A percentile compares a stretch with the other conserved stretches of the same genome.
Conservation (phyloP, 2,888 invertebrate genomes). For the Thymelicus acteon region DNA sequence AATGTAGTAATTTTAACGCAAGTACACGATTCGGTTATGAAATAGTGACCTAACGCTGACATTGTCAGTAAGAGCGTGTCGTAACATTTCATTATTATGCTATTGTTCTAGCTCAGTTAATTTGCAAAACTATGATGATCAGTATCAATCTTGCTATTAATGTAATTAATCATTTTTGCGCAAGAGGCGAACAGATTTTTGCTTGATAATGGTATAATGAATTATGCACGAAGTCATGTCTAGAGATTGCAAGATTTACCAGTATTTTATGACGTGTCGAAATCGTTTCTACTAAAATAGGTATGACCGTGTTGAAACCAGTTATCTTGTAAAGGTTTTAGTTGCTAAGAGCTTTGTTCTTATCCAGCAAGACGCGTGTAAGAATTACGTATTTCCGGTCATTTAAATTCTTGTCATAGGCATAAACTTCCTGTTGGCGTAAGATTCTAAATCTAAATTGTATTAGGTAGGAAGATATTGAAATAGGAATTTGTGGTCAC, state of each 20-base stretch:
- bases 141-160: slow-evolving; percentile 33
- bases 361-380: slow-evolving; percentile 4
- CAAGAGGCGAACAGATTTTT: slow-evolving; percentile 31
- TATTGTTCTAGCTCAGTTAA: slow-evolving; percentile 34
- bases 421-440: slow-evolving; percentile 8
- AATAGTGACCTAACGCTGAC: slow-evolving; percentile 43
- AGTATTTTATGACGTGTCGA: slow-evolving; percentile 20
- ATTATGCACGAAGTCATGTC: slow-evolving; percentile 33
- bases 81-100: slow-evolving; percentile 32
- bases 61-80: slow-evolving; percentile 28
- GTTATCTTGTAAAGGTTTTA: slow-evolving; percentile 3
- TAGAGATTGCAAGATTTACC: slow-evolving; percentile 17
- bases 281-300: slow-evolving; percentile 15
- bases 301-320: background rate
- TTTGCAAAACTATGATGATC: slow-evolving; percentile 29
- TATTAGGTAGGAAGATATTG: background rate
- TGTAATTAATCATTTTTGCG: slow-evolving; percentile 36
- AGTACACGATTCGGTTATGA: slow-evolving; percentile 40
- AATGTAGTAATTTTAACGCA: slow-evolving; percentile 28
- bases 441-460: slow-evolving; percentile 8
- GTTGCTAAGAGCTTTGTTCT: slow-evolving; percentile 7
- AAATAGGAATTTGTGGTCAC: background rate
- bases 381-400: slow-evolving; percentile 23
- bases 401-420: slow-evolving; percentile 15
- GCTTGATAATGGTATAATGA: slow-evolving; percentile 29